Percentiles rank a stretch among this genome's conserved stretches.
phyloP scores from a whole-genome alignment of 92 coral and sea anemone species.

The Epizoanthus fatuus region DNA sequence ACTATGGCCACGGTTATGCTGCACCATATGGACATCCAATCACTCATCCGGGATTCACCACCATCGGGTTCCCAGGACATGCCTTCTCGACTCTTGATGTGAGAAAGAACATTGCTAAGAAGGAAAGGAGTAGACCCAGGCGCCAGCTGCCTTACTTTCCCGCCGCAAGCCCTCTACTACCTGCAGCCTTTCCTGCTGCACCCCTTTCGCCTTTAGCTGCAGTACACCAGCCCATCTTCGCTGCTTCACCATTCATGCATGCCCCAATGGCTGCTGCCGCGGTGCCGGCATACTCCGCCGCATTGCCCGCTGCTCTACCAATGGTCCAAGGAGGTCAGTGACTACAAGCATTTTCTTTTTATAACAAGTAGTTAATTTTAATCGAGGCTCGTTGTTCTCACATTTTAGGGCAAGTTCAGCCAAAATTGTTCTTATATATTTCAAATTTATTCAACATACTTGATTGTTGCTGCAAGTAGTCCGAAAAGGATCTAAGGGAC shows the following conservation, averaged over 20 bases:
- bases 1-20: slow-evolving; percentile 86
- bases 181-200: slow-evolving; percentile 30
- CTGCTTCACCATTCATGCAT: slow-evolving; percentile 12
- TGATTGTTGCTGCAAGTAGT: no score
- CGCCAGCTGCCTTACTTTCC: slow-evolving; percentile 72
- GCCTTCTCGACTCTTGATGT: slow-evolving; percentile 97
- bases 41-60: slow-evolving; percentile 98
- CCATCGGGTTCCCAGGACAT: slow-evolving; percentile 97
- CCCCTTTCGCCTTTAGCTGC: slow-evolving; percentile 11
- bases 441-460: no score
- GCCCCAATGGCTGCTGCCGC: slow-evolving; percentile 39
- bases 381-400: no score
- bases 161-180: slow-evolving; percentile 19
- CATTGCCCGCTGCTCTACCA: slow-evolving; percentile 32
- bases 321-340: slow-evolving; percentile 42
- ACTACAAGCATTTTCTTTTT: no score
- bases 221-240: slow-evolving; percentile 22
- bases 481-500: no score
- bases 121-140: slow-evolving; percentile 72
- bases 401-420: no score
- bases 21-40: slow-evolving; percentile 98
- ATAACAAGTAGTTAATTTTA: no score
- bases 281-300: slow-evolving; percentile 24
- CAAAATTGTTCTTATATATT: no score
- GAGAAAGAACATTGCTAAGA: slow-evolving; percentile 83